Evolutionary conservation across 2,888 invertebrate genomes (phyloP).

Genomic region (Epistrophella euchroma): DNA sequence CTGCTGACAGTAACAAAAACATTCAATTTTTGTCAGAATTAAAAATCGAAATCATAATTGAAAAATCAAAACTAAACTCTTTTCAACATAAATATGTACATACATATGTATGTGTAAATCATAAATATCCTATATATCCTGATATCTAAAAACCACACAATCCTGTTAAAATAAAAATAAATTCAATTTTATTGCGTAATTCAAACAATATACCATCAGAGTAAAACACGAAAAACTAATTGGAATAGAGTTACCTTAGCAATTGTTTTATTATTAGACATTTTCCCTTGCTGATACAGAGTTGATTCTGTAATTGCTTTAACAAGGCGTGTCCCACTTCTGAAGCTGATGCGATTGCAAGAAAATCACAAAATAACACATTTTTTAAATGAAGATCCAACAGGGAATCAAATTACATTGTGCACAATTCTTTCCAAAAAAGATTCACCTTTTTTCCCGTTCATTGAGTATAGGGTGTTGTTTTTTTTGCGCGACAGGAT

Average conservation of each 20-base stretch:
- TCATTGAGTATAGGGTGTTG: background rate
- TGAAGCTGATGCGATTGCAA: background rate
- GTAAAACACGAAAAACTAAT: conserved; percentile 38
- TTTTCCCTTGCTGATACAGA: no score
- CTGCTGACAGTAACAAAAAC: conserved; percentile 9
- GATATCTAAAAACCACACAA: conserved; percentile 36
- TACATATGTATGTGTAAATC: no score
- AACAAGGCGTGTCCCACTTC: background rate
- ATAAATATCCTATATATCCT: background rate
- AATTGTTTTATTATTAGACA: background rate
- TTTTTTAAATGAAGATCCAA: background rate
- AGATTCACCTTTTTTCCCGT: background rate
- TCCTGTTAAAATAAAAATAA: conserved; percentile 44
- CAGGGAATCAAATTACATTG: conserved; percentile 2
- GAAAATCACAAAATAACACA: background rate
- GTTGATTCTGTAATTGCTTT: background rate
- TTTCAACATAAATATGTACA: background rate
- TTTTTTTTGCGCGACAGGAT: no score
- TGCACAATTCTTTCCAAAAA: background rate
- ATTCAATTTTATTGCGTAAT: conserved; percentile 44
- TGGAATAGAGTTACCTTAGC: conserved; percentile 17
- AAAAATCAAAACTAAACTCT: background rate
- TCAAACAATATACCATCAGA: conserved; percentile 8
- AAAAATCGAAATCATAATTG: conserved; percentile 1
- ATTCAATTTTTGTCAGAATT: conserved; percentile 25